Evolutionary conservation across 53 echinoderm and acorn worm genomes (phyloP).

Genomic region (Holothuria scabra): DNA sequence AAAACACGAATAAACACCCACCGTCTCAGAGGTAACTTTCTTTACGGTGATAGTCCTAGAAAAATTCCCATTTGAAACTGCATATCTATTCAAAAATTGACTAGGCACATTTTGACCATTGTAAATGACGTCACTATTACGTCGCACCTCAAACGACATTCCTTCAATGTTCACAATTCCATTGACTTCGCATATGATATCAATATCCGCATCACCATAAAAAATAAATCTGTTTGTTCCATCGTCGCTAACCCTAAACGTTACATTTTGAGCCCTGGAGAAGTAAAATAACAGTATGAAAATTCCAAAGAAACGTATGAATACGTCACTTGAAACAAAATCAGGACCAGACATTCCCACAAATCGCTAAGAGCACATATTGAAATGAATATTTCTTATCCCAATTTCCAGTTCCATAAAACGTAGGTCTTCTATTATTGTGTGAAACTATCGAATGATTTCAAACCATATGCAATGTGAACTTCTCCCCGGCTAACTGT

Average conservation of each 20-base stretch:
- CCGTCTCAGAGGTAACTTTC: neutral
- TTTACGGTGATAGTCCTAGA: conserved; percentile 3
- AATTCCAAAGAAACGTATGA: too few relatives aligned
- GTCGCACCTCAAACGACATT: neutral
- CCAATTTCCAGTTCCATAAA: too few relatives aligned
- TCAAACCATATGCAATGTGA: too few relatives aligned
- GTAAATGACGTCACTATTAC: neutral
- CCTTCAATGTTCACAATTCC: neutral
- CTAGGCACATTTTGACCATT: neutral
- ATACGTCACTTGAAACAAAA: too few relatives aligned
- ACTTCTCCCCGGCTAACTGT: too few relatives aligned
- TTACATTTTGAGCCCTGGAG: too few relatives aligned
- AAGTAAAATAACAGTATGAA: too few relatives aligned
- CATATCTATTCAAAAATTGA: conserved; percentile 10
- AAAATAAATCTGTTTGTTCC: neutral
- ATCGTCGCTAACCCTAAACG: neutral
- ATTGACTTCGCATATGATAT: neutral
- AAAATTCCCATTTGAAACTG: neutral
- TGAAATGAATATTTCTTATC: too few relatives aligned
- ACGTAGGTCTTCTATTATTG: too few relatives aligned
- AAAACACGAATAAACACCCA: neutral
- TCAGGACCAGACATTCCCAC: too few relatives aligned
- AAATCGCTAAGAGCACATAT: too few relatives aligned
- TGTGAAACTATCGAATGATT: too few relatives aligned
- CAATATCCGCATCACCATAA: neutral